These are phyloP conservation scores for Saturnia pavonia DNA, from an alignment of 2,888 invertebrate species.

Conservation along the genomic window DNA sequence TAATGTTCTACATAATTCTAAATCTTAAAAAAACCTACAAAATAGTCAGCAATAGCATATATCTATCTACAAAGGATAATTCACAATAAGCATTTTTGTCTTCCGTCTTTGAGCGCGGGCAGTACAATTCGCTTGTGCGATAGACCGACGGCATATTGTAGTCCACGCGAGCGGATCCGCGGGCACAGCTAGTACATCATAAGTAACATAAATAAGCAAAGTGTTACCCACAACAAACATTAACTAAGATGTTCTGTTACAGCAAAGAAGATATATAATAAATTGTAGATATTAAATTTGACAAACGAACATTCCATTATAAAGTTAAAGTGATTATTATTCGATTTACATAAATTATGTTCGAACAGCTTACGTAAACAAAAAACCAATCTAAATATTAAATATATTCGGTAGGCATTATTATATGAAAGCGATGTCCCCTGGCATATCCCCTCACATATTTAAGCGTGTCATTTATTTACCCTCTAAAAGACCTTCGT, in stretches of 20 bases:
- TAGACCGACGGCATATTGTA: no score
- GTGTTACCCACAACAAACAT: no score
- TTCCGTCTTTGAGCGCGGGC: no score
- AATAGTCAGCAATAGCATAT: no score
- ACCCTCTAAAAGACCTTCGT: constrained; percentile 15
- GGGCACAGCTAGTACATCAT: no score
- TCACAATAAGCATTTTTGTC: no score
- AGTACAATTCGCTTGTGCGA: no score
- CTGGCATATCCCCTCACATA: constrained; percentile 15
- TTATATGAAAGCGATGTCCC: background rate
- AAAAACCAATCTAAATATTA: constrained; percentile 4
- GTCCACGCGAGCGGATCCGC: no score
- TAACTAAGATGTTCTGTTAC: background rate
- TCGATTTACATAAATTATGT: background rate
- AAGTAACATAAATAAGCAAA: no score
- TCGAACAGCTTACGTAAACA: background rate
- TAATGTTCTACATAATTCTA: no score
- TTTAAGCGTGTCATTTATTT: constrained; percentile 13
- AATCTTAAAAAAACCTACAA: no score
- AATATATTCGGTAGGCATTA: background rate
- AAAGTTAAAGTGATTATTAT: background rate
- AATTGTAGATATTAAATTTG: background rate
- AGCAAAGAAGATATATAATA: background rate
- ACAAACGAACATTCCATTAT: background rate
- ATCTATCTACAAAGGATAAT: no score